Evolutionary conservation across 1,140 invertebrate species (phyloP), one percentile per base, ranked within the genome.

Genomic region (Drosophila albomicans): DNA sequence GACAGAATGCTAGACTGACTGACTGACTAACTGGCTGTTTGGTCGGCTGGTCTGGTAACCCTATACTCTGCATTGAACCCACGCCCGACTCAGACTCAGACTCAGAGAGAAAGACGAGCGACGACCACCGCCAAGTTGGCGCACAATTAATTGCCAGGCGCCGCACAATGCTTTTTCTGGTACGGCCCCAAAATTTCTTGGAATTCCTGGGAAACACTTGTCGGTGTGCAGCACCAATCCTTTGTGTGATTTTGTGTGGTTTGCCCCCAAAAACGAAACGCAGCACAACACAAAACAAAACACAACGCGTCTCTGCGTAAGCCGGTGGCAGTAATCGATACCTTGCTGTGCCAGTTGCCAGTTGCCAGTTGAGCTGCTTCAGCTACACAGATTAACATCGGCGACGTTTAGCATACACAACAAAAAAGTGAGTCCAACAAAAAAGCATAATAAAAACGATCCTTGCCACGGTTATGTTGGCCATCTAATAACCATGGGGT

Each of bases 251-350:
- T 59, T 28, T 38, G 35, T 38, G 35, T 11, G 45, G 63, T 46
- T 49, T 75, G 64, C 56, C 16, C 56, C 46, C 32, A 67, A 68
- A 66, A 48, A 10, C 16, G 15, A 6, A 48, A 11, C 38, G 38
- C 38, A n/a, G 32, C 32, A 6, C 15, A 20, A 16, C 30, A 32
- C 32, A 10, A 70, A 35, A 54, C 65, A 61, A 58, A 10, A 70
- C 46, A 54, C 71, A 61, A 58, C 58, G 64, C 57, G 48, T 38
- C 35, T 79, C 82, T 87, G 82, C 82, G 84, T 88, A 88, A 88
- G 85, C 64, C 84, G 74, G 84, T 88, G 84, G 85, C 85, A 81
- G 85, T 89, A 89, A 89, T 89, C 85, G 85, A 89, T 90, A 89
- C 85, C 86, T 89, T 68, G 72, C 81, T 78, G 58, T 57, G 70